These are phyloP conservation scores for Trachelus troglodyta DNA, from an alignment of 2,888 invertebrate genomes.

Conservation along the genomic window DNA sequence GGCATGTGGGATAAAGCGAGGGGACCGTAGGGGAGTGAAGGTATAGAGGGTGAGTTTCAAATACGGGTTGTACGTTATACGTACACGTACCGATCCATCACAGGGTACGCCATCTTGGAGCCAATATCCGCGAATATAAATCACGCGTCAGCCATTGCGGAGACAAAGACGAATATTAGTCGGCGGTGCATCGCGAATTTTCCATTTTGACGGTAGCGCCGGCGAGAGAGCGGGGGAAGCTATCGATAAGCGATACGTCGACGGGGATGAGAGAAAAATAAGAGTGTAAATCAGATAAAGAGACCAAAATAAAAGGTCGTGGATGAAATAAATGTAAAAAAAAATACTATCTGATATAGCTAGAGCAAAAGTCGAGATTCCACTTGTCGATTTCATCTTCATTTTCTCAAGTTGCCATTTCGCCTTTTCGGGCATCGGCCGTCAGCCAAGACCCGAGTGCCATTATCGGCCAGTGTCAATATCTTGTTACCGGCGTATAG, in stretches of 20 bases:
- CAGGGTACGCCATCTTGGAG: slow-evolving; percentile 46
- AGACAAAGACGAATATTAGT: slow-evolving; percentile 50
- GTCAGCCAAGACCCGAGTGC: slow-evolving; percentile 47
- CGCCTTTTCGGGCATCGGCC: slow-evolving; percentile 42
- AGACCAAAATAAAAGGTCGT: background rate
- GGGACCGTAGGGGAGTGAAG: background rate
- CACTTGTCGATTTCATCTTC: slow-evolving; percentile 55
- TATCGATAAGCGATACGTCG: background rate
- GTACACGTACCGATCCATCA: slow-evolving; percentile 44
- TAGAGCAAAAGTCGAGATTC: slow-evolving; percentile 26
- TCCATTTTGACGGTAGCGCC: background rate
- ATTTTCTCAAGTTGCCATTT: slow-evolving; percentile 53
- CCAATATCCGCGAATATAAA: slow-evolving; percentile 53
- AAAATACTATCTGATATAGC: background rate
- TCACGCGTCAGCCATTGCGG: slow-evolving; percentile 45
- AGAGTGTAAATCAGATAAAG: background rate
- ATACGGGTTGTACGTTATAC: slow-evolving; percentile 26
- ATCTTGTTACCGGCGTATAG: slow-evolving; percentile 55
- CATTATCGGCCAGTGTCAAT: slow-evolving; percentile 61
- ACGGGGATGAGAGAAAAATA: background rate
- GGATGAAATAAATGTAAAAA: background rate
- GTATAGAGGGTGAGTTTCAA: slow-evolving; percentile 17
- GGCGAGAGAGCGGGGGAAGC: background rate
- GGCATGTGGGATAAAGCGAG: background rate
- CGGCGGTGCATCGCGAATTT: slow-evolving; percentile 36